Evolutionary conservation across 1,140 invertebrate species (phyloP).

Genomic region (Drosophila willistoni): DNA sequence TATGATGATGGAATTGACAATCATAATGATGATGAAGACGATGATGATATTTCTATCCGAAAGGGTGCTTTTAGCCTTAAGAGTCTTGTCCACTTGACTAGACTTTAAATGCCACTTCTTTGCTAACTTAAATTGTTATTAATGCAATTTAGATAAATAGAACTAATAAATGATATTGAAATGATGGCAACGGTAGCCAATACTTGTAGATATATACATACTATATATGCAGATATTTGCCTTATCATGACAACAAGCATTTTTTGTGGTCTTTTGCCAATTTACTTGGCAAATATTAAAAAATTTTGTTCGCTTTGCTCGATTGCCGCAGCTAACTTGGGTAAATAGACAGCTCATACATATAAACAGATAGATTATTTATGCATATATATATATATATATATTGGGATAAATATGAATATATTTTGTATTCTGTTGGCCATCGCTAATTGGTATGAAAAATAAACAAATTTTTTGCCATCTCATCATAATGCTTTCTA

Average conservation of each 20-base stretch:
- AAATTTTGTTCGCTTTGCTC: slow-evolving; percentile 22
- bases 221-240: neutral
- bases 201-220: neutral
- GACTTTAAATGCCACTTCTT: neutral
- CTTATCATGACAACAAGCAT: neutral
- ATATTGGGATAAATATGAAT: slow-evolving; percentile 11
- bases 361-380: neutral
- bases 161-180: slow-evolving; percentile 20
- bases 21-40: slow-evolving; percentile 26
- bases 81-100: slow-evolving; percentile 1
- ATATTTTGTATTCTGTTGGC: slow-evolving; percentile 1
- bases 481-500: slow-evolving; percentile 6
- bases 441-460: slow-evolving; percentile 53
- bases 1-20: slow-evolving; percentile 22
- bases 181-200: slow-evolving; percentile 15
- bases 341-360: neutral
- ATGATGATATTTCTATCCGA: slow-evolving; percentile 28
- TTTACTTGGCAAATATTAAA: slow-evolving; percentile 54
- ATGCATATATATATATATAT: neutral
- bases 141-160: slow-evolving; percentile 51
- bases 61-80: slow-evolving; percentile 29
- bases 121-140: slow-evolving; percentile 10
- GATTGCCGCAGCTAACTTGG: slow-evolving; percentile 14
- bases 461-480: slow-evolving; percentile 27
- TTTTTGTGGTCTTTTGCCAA: slow-evolving; percentile 44